Conservation (phyloP, 2,113 vertebrate genomes). For the Chionodraco myersi region DNA sequence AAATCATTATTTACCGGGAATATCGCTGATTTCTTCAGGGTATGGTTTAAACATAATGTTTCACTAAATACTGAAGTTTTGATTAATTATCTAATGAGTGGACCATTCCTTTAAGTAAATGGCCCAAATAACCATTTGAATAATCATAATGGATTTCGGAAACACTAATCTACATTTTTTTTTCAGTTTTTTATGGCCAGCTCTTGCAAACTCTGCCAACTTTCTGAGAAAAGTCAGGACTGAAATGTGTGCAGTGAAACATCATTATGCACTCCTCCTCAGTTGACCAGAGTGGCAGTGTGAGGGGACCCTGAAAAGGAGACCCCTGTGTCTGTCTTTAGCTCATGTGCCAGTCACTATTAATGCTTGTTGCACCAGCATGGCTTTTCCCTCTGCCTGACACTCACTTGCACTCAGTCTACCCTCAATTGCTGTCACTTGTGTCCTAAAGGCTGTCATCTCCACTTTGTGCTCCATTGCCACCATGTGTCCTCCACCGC, state of each 20-base stretch:
- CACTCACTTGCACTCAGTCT: constrained; percentile 73
- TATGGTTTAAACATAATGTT: too few species aligned
- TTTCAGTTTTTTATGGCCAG: too few species aligned
- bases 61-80: too few species aligned
- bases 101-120: too few species aligned
- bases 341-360: constrained; percentile 72
- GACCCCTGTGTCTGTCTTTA: constrained; percentile 59
- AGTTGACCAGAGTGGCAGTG: constrained; percentile 50
- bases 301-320: constrained; percentile 46
- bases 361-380: constrained; percentile 63
- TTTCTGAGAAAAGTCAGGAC: constrained; percentile 22
- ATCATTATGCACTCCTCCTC: constrained; percentile 59
- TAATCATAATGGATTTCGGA: too few species aligned
- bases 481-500: constrained; percentile 65
- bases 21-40: too few species aligned
- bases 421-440: constrained; percentile 78
- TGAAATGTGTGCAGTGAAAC: constrained; percentile 33
- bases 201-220: constrained; percentile 17
- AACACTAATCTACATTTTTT: too few species aligned
- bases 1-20: too few species aligned
- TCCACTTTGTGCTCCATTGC: constrained; percentile 79
- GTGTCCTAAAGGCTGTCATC: constrained; percentile 78
- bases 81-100: too few species aligned
- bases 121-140: too few species aligned
- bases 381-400: constrained; percentile 68